phyloP scores from a whole-genome alignment of 2,797 vertebrate species.

The Rallus crepitans region DNA sequence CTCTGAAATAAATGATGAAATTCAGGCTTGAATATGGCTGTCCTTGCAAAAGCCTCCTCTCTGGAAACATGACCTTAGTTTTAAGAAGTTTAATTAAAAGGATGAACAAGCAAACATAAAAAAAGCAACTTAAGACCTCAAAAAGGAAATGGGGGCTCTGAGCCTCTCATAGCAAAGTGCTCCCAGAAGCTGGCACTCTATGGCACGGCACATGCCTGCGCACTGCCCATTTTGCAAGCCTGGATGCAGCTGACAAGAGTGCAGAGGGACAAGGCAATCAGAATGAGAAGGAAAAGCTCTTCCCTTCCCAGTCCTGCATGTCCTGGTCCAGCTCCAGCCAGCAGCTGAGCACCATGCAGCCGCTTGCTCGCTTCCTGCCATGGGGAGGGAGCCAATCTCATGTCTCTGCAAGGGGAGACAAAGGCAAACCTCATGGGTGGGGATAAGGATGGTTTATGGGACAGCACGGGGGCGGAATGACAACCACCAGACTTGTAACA shows the following conservation, averaged over 20 bases:
- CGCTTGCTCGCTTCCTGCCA: no score
- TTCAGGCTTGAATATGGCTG: background rate
- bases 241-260: background rate
- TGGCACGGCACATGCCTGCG: background rate
- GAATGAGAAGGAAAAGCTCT: background rate
- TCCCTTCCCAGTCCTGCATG: background rate
- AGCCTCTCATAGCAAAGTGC: background rate
- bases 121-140: background rate
- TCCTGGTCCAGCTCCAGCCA: background rate
- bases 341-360: no score
- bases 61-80: background rate
- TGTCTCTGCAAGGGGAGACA: no score
- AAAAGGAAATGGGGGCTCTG: background rate
- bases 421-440: no score
- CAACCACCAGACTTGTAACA: no score
- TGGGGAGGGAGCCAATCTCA: no score
- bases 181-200: background rate
- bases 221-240: rapidly evolving
- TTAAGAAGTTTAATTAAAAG: background rate
- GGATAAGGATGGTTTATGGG: no score
- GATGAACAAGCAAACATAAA: background rate
- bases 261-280: background rate
- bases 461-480: no score
- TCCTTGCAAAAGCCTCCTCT: background rate
- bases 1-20: background rate